These are phyloP conservation scores for Ganaspis sp. DNA, from an alignment of 1,140 invertebrate genomes.

Conservation along the genomic window DNA sequence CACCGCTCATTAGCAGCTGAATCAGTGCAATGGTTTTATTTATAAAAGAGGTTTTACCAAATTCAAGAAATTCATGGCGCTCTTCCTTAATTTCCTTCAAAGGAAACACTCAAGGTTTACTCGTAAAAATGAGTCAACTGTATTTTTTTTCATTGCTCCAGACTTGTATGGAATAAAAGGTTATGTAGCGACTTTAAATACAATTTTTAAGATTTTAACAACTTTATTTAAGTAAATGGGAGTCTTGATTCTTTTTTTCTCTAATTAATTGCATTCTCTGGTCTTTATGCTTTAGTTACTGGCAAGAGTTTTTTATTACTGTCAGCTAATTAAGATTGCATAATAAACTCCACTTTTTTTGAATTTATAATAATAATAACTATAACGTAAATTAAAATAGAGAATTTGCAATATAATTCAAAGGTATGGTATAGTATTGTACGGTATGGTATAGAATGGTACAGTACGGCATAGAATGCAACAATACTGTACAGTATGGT, in stretches of 20 bases:
- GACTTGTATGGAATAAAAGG: constrained; percentile 27
- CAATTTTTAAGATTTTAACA: neutral
- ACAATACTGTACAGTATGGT: no score
- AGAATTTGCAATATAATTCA: no score
- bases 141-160: constrained; percentile 10
- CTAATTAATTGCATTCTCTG: neutral
- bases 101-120: constrained; percentile 27
- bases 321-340: neutral
- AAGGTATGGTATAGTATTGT: no score
- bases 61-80: constrained; percentile 27
- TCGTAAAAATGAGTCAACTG: constrained; percentile 24
- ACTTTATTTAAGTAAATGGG: constrained; percentile 16
- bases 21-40: constrained; percentile 16
- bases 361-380: no score
- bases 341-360: neutral
- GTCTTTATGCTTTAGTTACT: neutral
- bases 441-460: no score
- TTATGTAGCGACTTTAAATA: constrained; percentile 1
- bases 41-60: constrained; percentile 25
- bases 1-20: neutral
- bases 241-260: neutral
- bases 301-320: neutral
- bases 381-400: no score
- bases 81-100: constrained; percentile 31
- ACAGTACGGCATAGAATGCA: no score